Conservation (phyloP, 2,113 vertebrate genomes). For the Opisthocomus hoazin region DNA sequence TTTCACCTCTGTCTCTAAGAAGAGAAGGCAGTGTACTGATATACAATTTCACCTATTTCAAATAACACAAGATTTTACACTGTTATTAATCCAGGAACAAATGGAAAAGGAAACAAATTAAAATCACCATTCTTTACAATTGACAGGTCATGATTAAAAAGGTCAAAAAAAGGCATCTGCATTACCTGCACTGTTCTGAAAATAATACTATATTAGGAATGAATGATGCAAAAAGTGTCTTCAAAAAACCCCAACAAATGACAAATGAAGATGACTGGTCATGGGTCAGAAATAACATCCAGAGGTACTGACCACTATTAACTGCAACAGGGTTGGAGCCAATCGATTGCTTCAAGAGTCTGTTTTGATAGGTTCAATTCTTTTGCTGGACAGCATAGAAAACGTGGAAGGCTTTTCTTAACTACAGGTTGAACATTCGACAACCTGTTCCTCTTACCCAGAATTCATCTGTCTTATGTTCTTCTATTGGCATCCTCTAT, state of each 20-base stretch:
- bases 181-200: neutral
- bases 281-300: neutral
- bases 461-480: neutral
- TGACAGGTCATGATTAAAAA: neutral
- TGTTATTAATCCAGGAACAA: neutral
- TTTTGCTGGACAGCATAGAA: neutral
- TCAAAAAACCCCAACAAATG: neutral
- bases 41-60: neutral
- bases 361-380: neutral
- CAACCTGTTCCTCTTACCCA: neutral
- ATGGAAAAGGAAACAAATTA: neutral
- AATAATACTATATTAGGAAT: neutral
- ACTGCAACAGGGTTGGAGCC: neutral
- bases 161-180: neutral
- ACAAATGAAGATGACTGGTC: fast-evolving
- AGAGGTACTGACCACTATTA: neutral
- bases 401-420: neutral
- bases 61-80: neutral
- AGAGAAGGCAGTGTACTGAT: neutral
- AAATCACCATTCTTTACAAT: neutral
- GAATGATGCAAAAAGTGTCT: neutral
- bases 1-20: neutral
- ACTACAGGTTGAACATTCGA: neutral
- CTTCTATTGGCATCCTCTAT: neutral
- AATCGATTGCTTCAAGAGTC: neutral